phyloP scores from a whole-genome alignment of 1,140 invertebrate genomes.

The Calliopsis andreniformis region DNA sequence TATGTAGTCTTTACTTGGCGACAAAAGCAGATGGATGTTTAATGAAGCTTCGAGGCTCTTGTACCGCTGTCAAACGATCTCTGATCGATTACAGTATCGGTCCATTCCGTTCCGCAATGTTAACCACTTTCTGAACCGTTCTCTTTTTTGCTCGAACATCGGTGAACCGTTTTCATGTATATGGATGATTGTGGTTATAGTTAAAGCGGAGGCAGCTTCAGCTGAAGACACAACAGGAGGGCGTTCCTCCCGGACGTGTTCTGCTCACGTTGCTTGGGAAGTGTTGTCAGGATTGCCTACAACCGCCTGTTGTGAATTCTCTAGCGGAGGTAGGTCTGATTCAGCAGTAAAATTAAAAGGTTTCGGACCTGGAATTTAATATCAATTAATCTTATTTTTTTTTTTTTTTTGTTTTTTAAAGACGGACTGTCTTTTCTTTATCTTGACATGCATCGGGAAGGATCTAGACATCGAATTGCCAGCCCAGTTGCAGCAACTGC shows the following conservation, averaged over 20 bases:
- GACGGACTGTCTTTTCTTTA: constrained; percentile 93
- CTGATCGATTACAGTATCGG: neutral
- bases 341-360: neutral
- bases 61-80: neutral
- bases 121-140: neutral
- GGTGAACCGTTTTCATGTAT: constrained; percentile 33
- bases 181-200: constrained; percentile 69
- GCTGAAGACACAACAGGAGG: constrained; percentile 85
- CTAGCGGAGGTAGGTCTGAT: constrained; percentile 83
- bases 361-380: neutral
- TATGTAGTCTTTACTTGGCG: neutral
- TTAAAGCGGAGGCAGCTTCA: constrained; percentile 89
- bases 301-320: constrained; percentile 88
- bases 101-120: neutral
- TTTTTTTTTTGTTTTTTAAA: constrained; percentile 69
- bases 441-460: constrained; percentile 91
- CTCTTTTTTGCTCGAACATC: constrained; percentile 1
- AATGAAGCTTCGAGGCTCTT: neutral
- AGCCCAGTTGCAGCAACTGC: constrained; percentile 88
- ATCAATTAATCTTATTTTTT: constrained; percentile 8
- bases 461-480: constrained; percentile 92
- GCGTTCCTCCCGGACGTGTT: constrained; percentile 87
- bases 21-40: neutral
- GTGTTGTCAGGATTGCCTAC: constrained; percentile 91
- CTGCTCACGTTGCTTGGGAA: constrained; percentile 90